Base-by-base conservation (phyloP, 30 jellyfish, hydroid and myxozoan species). In the Chironex yamaguchii region DNA sequence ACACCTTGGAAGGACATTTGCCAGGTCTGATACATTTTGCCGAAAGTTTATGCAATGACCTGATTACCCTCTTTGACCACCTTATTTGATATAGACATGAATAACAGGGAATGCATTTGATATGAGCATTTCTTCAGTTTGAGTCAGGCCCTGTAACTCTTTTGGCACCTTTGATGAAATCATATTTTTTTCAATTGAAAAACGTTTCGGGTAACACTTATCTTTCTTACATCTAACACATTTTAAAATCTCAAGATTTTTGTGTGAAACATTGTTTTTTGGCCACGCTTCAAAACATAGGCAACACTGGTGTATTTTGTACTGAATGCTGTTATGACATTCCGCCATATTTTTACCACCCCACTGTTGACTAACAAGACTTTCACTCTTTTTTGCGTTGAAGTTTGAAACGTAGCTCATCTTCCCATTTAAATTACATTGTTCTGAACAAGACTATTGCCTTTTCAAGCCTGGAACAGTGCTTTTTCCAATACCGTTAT, bases 21-120 rank as follows among this genome's bases (percentile, higher is more conserved):
- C 89, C 2, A 77, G 53, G 29, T 33, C 67, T 27, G 67, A 67
- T 4, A 58, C 85, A 77, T 77, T 58, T 29, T 71, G 48, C 21
- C 85, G 89, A 54, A 77, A 77, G 22, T 12, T 77, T n/a, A 77
- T 77, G 21, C 28, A 71, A 77, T 77, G 89, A 9, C 89, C 89
- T 54, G 67, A 33, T 22, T 77, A 77, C 2, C 75, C 89, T 32
- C 89, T 53, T 31, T 77, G 89, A 25, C 89, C 89, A 22, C 89
- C 89, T 26, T 29, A 70, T 58, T 77, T 77, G 34, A 28, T n/a
- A 33, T 77, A 77, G 32, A 77, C 71, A 58, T 77, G 25, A 22
- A 77, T 77, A 9, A 77, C 88, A 3, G 89, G 87, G 22, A 77
- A 77, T 27, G 85, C 73, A 20, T 69, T 30, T 31, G 89, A 29